Percentiles rank a stretch among this genome's conserved stretches.
These are phyloP conservation scores for Lycophotia porphyrea DNA, from an alignment of 2,888 invertebrate genomes.

Conservation along the genomic window DNA sequence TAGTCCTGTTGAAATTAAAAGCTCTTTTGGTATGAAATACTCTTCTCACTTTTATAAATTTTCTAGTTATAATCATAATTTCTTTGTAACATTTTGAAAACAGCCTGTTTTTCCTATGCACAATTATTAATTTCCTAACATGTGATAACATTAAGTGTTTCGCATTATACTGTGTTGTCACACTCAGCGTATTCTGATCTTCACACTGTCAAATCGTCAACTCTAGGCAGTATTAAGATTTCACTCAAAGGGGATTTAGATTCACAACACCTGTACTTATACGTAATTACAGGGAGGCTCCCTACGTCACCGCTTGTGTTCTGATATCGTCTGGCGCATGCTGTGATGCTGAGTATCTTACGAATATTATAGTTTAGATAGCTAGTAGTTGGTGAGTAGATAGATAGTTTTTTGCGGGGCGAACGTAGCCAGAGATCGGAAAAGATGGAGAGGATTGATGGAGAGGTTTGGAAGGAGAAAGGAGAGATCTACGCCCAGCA, in stretches of 20 bases:
- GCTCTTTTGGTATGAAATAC: neutral
- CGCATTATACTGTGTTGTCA: neutral
- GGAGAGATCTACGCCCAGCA: neutral
- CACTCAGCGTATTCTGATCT: conserved; percentile 25
- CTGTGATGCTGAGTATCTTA: conserved; percentile 6
- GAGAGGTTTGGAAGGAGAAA: neutral
- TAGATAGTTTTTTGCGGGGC: neutral
- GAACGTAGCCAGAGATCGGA: neutral
- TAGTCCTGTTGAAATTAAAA: neutral
- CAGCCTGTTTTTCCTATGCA: neutral
- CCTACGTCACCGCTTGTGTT: conserved; percentile 17
- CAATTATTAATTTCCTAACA: neutral
- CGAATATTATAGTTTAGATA: conserved; percentile 7
- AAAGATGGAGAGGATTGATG: neutral
- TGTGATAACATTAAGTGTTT: neutral
- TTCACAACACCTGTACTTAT: conserved; percentile 52
- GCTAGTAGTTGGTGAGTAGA: neutral
- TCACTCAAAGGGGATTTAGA: conserved; percentile 77
- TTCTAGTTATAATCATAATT: neutral
- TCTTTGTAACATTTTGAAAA: neutral
- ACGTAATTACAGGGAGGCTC: conserved; percentile 44
- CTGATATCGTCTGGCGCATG: conserved; percentile 8
- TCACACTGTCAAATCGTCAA: conserved; percentile 72
- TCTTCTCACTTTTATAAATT: neutral
- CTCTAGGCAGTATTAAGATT: conserved; percentile 74